These are phyloP conservation scores for Willisornis vidua DNA, from an alignment of 2,113 vertebrate genomes.

Conservation along the genomic window DNA sequence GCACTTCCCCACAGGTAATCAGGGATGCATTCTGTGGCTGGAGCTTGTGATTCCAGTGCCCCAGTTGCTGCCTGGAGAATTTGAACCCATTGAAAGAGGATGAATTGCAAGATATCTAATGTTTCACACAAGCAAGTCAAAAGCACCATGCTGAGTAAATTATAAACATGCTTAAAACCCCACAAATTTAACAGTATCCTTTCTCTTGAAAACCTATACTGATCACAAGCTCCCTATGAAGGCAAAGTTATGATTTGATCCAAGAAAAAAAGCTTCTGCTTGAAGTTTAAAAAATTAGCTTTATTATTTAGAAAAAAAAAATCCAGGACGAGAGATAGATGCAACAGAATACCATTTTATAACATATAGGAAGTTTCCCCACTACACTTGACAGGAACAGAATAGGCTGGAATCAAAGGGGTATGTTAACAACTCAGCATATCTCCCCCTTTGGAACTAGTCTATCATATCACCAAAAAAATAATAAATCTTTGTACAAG, in stretches of 20 bases:
- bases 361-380: background rate
- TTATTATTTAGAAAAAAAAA: background rate
- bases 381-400: conserved; percentile 35
- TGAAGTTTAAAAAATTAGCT: background rate
- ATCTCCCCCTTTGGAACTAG: conserved; percentile 34
- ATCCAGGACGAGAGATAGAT: background rate
- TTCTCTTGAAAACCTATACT: background rate
- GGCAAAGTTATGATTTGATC: background rate
- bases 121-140: background rate
- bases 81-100: background rate
- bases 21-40: background rate
- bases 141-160: conserved; percentile 1
- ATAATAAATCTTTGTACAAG: conserved; percentile 57
- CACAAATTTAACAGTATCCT: background rate
- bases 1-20: background rate
- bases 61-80: background rate
- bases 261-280: background rate
- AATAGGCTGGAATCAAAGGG: background rate
- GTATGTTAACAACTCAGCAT: conserved; percentile 49
- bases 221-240: background rate
- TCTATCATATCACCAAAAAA: conserved; percentile 36
- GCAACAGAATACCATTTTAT: background rate
- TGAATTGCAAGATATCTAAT: background rate
- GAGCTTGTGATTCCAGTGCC: background rate
- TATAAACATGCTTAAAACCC: background rate